phyloP scores from a whole-genome alignment of 2,113 vertebrate genomes.

The Epinephelus moara region DNA sequence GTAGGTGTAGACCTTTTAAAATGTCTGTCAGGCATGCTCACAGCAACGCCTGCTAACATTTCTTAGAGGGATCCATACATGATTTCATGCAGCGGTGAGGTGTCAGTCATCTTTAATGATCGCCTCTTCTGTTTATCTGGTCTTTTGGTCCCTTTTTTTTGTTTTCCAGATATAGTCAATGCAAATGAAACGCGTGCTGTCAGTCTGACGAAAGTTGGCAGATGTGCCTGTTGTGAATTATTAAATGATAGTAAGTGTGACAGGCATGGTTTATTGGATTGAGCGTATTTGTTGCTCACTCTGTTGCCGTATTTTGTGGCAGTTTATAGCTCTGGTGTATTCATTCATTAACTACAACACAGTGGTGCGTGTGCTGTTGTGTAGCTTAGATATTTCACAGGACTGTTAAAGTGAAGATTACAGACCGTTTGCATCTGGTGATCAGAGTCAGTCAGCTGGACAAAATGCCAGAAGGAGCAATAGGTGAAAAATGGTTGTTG shows the following conservation, averaged over 20 bases:
- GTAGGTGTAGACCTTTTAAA: slow-evolving; percentile 5
- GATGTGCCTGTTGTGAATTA: slow-evolving; percentile 54
- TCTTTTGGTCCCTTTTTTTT: slow-evolving; percentile 46
- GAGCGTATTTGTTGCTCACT: slow-evolving; percentile 46
- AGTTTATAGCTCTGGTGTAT: slow-evolving; percentile 44
- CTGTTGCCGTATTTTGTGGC: slow-evolving; percentile 27
- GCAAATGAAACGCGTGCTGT: slow-evolving; percentile 36
- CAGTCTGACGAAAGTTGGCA: slow-evolving; percentile 52
- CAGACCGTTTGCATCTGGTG: neutral
- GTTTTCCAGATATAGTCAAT: slow-evolving; percentile 40
- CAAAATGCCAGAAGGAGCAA: slow-evolving; percentile 22
- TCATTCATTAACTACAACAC: slow-evolving; percentile 41
- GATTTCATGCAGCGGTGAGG: slow-evolving; percentile 16
- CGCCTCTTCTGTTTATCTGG: slow-evolving; percentile 30
- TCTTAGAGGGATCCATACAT: neutral
- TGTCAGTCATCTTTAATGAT: slow-evolving; percentile 59
- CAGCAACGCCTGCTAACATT: neutral
- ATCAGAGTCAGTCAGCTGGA: slow-evolving; percentile 6
- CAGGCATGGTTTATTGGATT: slow-evolving; percentile 62
- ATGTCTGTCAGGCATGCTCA: slow-evolving; percentile 14
- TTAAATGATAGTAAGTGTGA: slow-evolving; percentile 61
- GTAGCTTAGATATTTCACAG: slow-evolving; percentile 16
- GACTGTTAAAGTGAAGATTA: slow-evolving; percentile 7
- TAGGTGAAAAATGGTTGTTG: slow-evolving; percentile 27
- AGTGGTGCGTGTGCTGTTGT: neutral